Percentiles rank a stretch among this genome's conserved stretches.
These are phyloP conservation scores for Dynastes tityus DNA, from an alignment of 2,888 invertebrate species.

Conservation along the genomic window DNA sequence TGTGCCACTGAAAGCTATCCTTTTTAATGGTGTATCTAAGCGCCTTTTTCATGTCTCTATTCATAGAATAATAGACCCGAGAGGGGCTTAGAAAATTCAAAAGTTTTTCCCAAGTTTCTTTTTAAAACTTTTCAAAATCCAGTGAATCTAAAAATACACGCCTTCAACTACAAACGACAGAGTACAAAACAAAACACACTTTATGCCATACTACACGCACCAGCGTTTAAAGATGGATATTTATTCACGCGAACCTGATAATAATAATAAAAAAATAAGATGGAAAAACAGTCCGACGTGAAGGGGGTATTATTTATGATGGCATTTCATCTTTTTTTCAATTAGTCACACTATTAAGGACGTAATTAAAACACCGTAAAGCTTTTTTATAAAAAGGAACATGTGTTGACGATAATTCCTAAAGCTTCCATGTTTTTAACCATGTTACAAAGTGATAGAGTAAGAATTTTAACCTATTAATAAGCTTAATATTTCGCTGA, in stretches of 20 bases:
- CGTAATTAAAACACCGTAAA: constrained; percentile 6
- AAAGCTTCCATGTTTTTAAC: neutral
- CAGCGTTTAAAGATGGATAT: constrained; percentile 3
- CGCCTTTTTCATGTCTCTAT: constrained; percentile 42
- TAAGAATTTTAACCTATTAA: too few species aligned
- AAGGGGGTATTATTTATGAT: neutral
- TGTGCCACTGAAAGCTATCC: constrained; percentile 40
- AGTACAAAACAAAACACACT: neutral
- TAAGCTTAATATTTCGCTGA: too few species aligned
- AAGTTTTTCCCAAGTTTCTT: constrained; percentile 40
- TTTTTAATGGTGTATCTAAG: constrained; percentile 42
- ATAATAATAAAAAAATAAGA: neutral
- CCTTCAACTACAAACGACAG: neutral
- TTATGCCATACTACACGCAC: neutral
- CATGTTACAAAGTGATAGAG: too few species aligned
- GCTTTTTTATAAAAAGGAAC: neutral
- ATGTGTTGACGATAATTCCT: neutral
- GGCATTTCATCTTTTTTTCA: neutral
- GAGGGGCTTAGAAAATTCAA: constrained; percentile 42
- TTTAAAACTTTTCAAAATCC: constrained; percentile 41
- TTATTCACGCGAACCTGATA: constrained; percentile 9
- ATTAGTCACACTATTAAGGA: constrained; percentile 9
- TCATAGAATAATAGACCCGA: constrained; percentile 41
- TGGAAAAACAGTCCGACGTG: neutral
- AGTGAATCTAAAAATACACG: constrained; percentile 34